These are phyloP conservation scores for Lagria hirta DNA, from an alignment of 2,888 invertebrate genomes.

Conservation along the genomic window DNA sequence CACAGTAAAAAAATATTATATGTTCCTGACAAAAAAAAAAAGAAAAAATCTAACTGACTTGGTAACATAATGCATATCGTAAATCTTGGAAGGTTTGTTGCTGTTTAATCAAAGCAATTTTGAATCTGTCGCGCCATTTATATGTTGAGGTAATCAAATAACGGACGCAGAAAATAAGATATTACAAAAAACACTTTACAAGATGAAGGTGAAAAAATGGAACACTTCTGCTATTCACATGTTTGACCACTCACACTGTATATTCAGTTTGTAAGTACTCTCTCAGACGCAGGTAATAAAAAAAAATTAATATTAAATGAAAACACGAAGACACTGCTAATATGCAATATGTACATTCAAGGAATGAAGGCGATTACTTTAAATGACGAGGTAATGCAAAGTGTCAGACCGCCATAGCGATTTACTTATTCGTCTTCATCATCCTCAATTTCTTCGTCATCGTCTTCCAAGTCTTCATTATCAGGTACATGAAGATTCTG, in stretches of 20 bases:
- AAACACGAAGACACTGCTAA: slow-evolving; percentile 47
- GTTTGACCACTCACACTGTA: slow-evolving; percentile 35
- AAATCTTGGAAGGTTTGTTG: slow-evolving; percentile 9
- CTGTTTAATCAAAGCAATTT: slow-evolving; percentile 13
- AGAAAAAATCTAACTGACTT: slow-evolving; percentile 2
- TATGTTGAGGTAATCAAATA: slow-evolving; percentile 14
- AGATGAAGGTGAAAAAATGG: slow-evolving; percentile 9
- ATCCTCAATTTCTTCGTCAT: slow-evolving; percentile 49
- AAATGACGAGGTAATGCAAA: slow-evolving; percentile 35
- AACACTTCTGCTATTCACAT: slow-evolving; percentile 16
- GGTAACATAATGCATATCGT: neutral
- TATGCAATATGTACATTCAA: slow-evolving; percentile 47
- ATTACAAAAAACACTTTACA: slow-evolving; percentile 22
- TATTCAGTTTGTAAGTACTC: slow-evolving; percentile 48
- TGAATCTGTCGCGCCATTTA: slow-evolving; percentile 11
- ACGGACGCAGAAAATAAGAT: slow-evolving; percentile 10
- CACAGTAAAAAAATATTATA: slow-evolving; percentile 4
- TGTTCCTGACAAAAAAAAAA: neutral
- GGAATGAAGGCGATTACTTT: slow-evolving; percentile 50
- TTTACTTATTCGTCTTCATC: slow-evolving; percentile 56
- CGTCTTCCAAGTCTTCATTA: slow-evolving; percentile 66
- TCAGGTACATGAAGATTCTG: slow-evolving; percentile 62
- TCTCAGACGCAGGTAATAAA: slow-evolving; percentile 44
- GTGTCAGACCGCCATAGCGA: slow-evolving; percentile 12
- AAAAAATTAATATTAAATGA: slow-evolving; percentile 33